These are phyloP conservation scores for Drosophila gaucha DNA, from an alignment of 2,888 invertebrate species.

Conservation along the genomic window DNA sequence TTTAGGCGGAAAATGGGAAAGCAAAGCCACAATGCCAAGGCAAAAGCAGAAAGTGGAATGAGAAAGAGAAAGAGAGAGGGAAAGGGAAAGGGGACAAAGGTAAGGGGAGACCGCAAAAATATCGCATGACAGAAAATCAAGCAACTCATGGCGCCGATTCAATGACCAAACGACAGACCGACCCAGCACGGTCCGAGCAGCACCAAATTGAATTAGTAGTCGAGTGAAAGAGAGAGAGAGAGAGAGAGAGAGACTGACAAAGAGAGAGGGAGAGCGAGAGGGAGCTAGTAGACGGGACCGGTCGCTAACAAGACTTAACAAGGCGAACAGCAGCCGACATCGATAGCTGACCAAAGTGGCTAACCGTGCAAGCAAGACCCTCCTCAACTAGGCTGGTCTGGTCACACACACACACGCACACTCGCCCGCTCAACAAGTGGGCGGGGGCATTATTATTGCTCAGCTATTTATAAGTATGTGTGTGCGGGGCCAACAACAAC, in stretches of 20 bases:
- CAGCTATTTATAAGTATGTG: conserved; percentile 57
- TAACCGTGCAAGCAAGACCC: conserved; percentile 22
- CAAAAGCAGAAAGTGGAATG: conserved; percentile 2
- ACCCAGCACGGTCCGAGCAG: conserved; percentile 28
- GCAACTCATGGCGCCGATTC: conserved; percentile 67
- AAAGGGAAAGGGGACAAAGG: conserved; percentile 3
- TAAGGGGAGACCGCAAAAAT: conserved; percentile 46
- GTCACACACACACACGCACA: neutral
- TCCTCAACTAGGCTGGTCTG: conserved; percentile 1
- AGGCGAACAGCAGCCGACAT: conserved; percentile 44
- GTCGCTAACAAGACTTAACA: conserved; percentile 6
- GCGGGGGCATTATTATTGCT: conserved; percentile 39
- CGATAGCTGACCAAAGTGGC: conserved; percentile 73
- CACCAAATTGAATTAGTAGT: conserved; percentile 74
- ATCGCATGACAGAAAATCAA: conserved; percentile 76
- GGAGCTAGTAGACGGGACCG: conserved; percentile 1
- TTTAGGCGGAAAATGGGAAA: conserved; percentile 68
- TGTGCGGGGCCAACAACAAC: conserved; percentile 6
- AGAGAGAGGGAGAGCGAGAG: neutral
- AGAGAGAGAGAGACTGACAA: neutral
- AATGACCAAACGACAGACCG: conserved; percentile 45
- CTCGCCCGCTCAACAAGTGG: conserved; percentile 32
- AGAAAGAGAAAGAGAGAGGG: neutral
- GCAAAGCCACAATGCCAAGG: conserved; percentile 12
- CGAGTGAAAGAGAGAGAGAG: conserved; percentile 1